Evolutionary conservation across 1,140 invertebrate species (phyloP), one percentile per base, ranked within the genome.

Genomic region (Heliconius eleuchia): DNA sequence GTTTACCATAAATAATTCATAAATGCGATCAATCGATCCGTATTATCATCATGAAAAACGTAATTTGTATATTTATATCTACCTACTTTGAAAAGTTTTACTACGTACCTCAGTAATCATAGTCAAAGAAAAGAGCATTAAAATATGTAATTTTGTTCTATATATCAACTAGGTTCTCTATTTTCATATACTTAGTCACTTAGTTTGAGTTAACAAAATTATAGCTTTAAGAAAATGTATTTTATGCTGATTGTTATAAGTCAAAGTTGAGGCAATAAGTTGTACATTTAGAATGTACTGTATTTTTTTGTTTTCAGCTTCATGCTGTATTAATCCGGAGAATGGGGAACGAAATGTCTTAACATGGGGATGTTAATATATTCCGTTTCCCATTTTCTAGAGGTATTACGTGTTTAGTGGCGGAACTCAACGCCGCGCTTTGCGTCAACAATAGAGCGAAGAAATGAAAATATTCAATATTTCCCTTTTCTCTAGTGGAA

Each of bases 1-100:
- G 80, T 73, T 81, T 71, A 79, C 78, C 76, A 86, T 88, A 89
- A 88, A 88, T 87, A 87, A 88, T 88, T 86, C 86, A 89, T 86
- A 82, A 57, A 83, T 71, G 46, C 74, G 57, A 79, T 81, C 77
- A 82, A 87, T 86, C 87, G 76, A 81, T 79, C 81, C 80, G 73
- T 73, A 81, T 80, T 84, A 81, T 82, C 76, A 85, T 66, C 27
- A 66, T 13, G 60, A 66, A 11, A 16, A 27, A 66, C 30, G 27
- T 30, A 30, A 23, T 66, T 66, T 66, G 27, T 23, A 30, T 66
- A 30, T 66, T 66, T 30, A 30, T n/a, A 2, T 60, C n/a, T 60
- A 60, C 34, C 6, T 37, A 37, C 55, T 60, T 60, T 4, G 60
- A 66, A 66, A 66, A 66, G 23, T 66, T 66, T 66, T 4, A 27